phyloP scores from a whole-genome alignment of 2,888 invertebrate genomes.

The Netelia melanura region DNA sequence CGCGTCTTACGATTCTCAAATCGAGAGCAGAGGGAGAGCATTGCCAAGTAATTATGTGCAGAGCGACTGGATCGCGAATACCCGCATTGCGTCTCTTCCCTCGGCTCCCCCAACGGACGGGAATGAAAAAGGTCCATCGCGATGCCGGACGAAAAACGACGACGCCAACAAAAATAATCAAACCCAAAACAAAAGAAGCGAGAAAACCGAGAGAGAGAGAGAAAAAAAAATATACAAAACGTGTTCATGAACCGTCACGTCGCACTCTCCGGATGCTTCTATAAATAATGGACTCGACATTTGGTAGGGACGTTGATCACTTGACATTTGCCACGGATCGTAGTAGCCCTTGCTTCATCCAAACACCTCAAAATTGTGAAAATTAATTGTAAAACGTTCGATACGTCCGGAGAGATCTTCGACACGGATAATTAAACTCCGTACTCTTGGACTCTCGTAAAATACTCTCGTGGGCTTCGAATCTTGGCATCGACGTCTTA shows the following conservation, averaged over 20 bases:
- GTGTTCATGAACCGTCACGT: slow-evolving; percentile 75
- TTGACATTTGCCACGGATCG: slow-evolving; percentile 78
- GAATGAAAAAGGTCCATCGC: slow-evolving; percentile 59
- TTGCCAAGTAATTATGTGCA: slow-evolving; percentile 64
- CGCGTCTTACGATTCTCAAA: slow-evolving; percentile 41
- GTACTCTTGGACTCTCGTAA: not conserved
- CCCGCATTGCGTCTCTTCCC: slow-evolving; percentile 43
- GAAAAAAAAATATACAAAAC: slow-evolving; percentile 62
- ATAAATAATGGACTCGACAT: slow-evolving; percentile 80
- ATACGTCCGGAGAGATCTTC: not conserved
- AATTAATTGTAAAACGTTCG: not conserved
- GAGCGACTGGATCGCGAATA: slow-evolving; percentile 62
- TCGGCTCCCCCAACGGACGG: slow-evolving; percentile 26
- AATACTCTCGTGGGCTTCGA: not conserved
- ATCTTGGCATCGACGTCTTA: slow-evolving; percentile 9
- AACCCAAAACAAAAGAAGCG: too few species aligned
- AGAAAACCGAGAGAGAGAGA: slow-evolving; percentile 3
- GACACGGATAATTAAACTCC: not conserved
- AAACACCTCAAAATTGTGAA: not conserved
- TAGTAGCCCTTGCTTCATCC: slow-evolving; percentile 21
- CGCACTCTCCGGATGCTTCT: slow-evolving; percentile 71
- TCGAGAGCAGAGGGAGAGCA: slow-evolving; percentile 43
- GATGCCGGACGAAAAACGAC: slow-evolving; percentile 23
- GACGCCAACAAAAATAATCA: slow-evolving; percentile 44
- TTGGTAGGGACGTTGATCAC: slow-evolving; percentile 75